Percentiles rank a stretch among this genome's conserved stretches.
Conservation (phyloP, 2,888 invertebrate genomes). For the Spilosoma lubricipeda region DNA sequence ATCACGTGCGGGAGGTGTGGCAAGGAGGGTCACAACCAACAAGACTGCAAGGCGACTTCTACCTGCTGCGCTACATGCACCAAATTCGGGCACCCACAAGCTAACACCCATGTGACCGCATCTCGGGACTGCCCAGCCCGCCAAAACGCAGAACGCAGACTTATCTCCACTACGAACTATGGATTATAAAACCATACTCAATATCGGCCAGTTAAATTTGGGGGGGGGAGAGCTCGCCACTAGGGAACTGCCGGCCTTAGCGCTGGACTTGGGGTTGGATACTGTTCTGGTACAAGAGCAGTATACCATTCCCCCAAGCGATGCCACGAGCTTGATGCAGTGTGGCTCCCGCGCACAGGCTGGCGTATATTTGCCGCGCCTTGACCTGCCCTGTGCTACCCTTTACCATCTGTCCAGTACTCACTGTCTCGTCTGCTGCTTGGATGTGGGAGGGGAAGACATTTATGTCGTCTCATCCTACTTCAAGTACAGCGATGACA, state of each 20-base stretch:
- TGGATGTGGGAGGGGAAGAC: neutral
- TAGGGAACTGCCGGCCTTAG: constrained; percentile 33
- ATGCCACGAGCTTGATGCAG: neutral
- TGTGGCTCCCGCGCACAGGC: constrained; percentile 32
- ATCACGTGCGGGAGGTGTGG: constrained; percentile 42
- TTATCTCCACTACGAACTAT: constrained; percentile 21
- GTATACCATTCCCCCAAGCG: constrained; percentile 19
- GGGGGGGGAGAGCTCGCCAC: constrained; percentile 38
- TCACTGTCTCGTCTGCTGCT: constrained; percentile 36
- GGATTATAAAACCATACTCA: neutral
- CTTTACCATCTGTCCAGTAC: constrained; percentile 24
- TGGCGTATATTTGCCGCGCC: constrained; percentile 27
- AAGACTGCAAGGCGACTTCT: constrained; percentile 1
- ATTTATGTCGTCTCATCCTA: constrained; percentile 16
- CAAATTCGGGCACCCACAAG: constrained; percentile 23
- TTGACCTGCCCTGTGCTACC: too few relatives aligned
- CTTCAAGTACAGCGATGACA: constrained; percentile 5
- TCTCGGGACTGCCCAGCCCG: neutral
- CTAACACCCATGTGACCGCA: constrained; percentile 29
- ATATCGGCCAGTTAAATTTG: constrained; percentile 28
- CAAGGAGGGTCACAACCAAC: constrained; percentile 14
- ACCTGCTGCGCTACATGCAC: constrained; percentile 44
- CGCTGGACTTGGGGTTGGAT: constrained; percentile 30
- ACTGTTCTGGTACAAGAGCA: constrained; percentile 50
- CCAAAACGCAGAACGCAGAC: constrained; percentile 31